These are phyloP conservation scores for Drosophila macrospina DNA, from an alignment of 2,888 invertebrate species.

Conservation along the genomic window DNA sequence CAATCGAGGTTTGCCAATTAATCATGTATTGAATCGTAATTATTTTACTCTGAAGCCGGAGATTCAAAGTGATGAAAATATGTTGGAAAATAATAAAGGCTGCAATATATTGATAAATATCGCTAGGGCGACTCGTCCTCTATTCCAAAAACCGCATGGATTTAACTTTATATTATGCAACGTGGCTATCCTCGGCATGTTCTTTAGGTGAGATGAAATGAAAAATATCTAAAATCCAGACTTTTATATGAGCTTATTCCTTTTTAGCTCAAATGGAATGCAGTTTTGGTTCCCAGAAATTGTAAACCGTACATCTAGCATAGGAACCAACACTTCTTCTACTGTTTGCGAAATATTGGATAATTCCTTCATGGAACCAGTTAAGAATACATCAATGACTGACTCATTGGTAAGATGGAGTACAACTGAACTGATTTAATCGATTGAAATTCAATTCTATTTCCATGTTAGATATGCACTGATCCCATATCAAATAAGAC, in stretches of 20 bases:
- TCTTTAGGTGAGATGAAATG: slow-evolving; percentile 65
- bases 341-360: slow-evolving; percentile 76
- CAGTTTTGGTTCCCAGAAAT: slow-evolving; percentile 85
- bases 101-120: slow-evolving; percentile 70
- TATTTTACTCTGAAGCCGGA: slow-evolving; percentile 67
- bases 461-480: slow-evolving; percentile 72
- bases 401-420: slow-evolving; percentile 38
- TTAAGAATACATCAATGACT: slow-evolving; percentile 17
- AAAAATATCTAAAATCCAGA: not conserved
- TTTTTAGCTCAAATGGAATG: slow-evolving; percentile 82
- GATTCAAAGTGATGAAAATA: slow-evolving; percentile 55
- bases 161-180: slow-evolving; percentile 70
- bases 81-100: slow-evolving; percentile 50
- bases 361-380: slow-evolving; percentile 46
- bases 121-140: slow-evolving; percentile 72
- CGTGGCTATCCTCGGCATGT: slow-evolving; percentile 72
- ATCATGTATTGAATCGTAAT: slow-evolving; percentile 54
- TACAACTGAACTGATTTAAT: not conserved
- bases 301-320: slow-evolving; percentile 77
- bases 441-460: not conserved
- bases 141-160: slow-evolving; percentile 81
- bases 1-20: slow-evolving; percentile 65
- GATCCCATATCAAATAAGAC: slow-evolving; percentile 76
- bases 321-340: slow-evolving; percentile 39
- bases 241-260: too few relatives aligned